phyloP scores from a whole-genome alignment of 2,888 invertebrate genomes.

The Strigamia maritima region DNA sequence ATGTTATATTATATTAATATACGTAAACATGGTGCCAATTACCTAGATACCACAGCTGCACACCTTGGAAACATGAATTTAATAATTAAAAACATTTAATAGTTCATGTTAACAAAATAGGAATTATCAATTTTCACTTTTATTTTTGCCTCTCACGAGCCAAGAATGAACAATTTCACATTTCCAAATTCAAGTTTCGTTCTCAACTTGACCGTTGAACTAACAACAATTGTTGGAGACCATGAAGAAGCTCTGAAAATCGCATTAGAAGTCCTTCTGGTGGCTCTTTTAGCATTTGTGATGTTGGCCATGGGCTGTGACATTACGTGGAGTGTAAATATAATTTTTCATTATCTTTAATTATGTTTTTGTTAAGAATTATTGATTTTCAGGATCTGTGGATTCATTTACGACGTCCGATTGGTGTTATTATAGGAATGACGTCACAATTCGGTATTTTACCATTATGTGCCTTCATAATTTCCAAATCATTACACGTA shows the following conservation, averaged over 20 bases:
- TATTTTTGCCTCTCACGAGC: background rate
- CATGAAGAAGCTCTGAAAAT: slow-evolving; percentile 32
- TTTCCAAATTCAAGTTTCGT: background rate
- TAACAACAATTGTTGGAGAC: slow-evolving; percentile 18
- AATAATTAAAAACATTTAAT: too few relatives aligned
- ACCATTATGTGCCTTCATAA: slow-evolving; percentile 48
- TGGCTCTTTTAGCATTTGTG: slow-evolving; percentile 33
- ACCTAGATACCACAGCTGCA: too few relatives aligned
- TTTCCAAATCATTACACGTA: slow-evolving; percentile 47
- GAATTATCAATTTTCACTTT: background rate
- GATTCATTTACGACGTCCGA: slow-evolving; percentile 46
- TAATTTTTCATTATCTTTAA: too few relatives aligned
- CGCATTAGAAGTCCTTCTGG: slow-evolving; percentile 33
- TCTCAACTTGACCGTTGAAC: background rate
- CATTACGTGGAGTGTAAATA: slow-evolving; percentile 37
- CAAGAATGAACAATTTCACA: background rate
- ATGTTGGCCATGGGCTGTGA: slow-evolving; percentile 39
- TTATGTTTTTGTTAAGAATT: too few relatives aligned
- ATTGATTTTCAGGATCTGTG: slow-evolving; percentile 43
- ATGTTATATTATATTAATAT: too few relatives aligned
- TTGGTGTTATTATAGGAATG: slow-evolving; percentile 49
- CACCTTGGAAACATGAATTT: too few relatives aligned
- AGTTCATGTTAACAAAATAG: too few relatives aligned
- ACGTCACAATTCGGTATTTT: slow-evolving; percentile 48
- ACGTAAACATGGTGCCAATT: too few relatives aligned